Percentiles rank a stretch among this genome's conserved stretches.
Evolutionary conservation across 1,140 invertebrate genomes (phyloP).

Genomic region (Drosophila repletoides): DNA sequence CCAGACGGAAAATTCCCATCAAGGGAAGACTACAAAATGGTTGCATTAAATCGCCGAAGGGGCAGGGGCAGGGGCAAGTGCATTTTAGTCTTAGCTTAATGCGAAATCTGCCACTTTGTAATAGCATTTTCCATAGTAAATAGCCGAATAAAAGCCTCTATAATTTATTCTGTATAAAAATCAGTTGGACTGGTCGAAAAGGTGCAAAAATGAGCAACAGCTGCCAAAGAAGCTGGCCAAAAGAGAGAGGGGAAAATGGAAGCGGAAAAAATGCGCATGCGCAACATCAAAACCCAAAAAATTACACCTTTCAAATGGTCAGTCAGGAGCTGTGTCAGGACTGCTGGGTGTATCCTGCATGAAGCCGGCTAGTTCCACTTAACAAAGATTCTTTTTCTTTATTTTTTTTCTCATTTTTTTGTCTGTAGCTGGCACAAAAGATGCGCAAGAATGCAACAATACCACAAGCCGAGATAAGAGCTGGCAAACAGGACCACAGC

Average conservation of each 20-base stretch:
- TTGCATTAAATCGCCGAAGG: neutral
- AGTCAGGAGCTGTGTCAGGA: conserved; percentile 41
- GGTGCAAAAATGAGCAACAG: conserved; percentile 60
- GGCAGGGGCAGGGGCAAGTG: neutral
- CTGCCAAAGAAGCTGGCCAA: neutral
- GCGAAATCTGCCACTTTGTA: no score
- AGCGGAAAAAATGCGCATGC: conserved; percentile 28
- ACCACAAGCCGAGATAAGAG: conserved; percentile 77
- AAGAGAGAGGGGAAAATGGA: neutral
- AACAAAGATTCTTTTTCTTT: conserved; percentile 31
- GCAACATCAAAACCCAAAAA: conserved; percentile 51
- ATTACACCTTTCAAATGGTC: conserved; percentile 77
- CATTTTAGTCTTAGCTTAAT: no score
- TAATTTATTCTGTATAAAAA: neutral
- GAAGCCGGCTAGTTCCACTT: conserved; percentile 59
- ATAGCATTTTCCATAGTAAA: no score
- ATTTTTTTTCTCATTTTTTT: conserved; percentile 25
- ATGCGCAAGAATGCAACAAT: conserved; percentile 50
- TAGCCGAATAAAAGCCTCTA: no score
- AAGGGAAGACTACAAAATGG: conserved; percentile 36
- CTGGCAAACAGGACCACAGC: conserved; percentile 48
- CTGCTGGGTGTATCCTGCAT: conserved; percentile 46
- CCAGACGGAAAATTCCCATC: conserved; percentile 1
- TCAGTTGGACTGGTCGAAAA: neutral
- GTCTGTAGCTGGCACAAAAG: conserved; percentile 42